Percentiles rank a stretch among this genome's conserved stretches.
phyloP scores from a whole-genome alignment of 2,888 invertebrate genomes.

The Brachyptera risi region DNA sequence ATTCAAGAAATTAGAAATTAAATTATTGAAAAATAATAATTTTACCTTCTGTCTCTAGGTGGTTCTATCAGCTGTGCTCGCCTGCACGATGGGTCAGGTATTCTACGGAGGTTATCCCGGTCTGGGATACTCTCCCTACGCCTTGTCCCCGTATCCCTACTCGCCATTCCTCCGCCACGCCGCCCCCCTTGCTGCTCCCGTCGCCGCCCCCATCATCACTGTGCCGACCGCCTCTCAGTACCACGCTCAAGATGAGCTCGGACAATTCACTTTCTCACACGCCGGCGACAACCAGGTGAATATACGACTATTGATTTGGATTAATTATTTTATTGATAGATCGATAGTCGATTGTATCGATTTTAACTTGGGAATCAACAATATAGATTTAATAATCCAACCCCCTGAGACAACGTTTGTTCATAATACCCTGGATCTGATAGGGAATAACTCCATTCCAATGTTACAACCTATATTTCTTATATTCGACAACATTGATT shows the following conservation, averaged over 20 bases:
- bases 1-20: no score
- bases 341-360: no score
- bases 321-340: no score
- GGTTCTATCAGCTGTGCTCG: constrained; percentile 21
- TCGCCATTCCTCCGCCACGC: constrained; percentile 10
- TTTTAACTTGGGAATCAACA: no score
- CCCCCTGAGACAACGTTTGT: no score
- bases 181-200: constrained; percentile 12
- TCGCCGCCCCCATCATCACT: constrained; percentile 19
- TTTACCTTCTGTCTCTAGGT: constrained; percentile 9
- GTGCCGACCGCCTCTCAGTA: constrained; percentile 28
- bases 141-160: constrained; percentile 11
- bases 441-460: no score
- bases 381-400: no score
- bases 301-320: no score
- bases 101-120: not conserved
- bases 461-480: no score
- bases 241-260: constrained; percentile 37
- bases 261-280: constrained; percentile 37
- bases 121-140: constrained; percentile 9
- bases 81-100: constrained; percentile 21
- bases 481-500: no score
- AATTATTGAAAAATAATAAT: no score
- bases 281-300: constrained; percentile 35
- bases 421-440: no score